phyloP scores from a whole-genome alignment of 1,140 invertebrate genomes.

The Drosophila pachea region DNA sequence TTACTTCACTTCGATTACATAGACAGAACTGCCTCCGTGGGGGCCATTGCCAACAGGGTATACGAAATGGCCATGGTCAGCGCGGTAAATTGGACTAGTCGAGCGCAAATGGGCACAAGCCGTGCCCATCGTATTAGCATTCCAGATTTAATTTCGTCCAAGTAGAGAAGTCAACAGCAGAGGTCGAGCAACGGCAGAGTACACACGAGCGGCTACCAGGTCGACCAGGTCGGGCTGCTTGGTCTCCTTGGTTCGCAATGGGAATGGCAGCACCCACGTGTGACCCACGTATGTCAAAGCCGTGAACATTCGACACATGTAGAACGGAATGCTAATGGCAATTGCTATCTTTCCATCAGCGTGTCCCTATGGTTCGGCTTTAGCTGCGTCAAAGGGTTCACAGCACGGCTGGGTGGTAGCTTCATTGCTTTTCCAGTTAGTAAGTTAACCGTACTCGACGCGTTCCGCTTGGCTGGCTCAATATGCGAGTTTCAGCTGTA shows the following conservation, averaged over 20 bases:
- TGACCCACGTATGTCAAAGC: conserved; percentile 46
- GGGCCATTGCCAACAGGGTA: neutral
- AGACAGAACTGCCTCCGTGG: too few species aligned
- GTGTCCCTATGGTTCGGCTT: conserved; percentile 1
- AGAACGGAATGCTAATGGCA: conserved; percentile 61
- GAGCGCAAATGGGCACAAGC: conserved; percentile 45
- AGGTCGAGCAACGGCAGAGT: conserved; percentile 33
- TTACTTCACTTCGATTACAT: too few species aligned
- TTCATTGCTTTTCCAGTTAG: conserved; percentile 62
- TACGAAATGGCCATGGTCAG: neutral
- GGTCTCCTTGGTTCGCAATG: neutral
- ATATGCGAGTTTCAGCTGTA: conserved; percentile 51
- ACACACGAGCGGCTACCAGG: conserved; percentile 18
- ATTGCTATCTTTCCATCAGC: conserved; percentile 46
- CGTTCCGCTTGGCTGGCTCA: conserved; percentile 67
- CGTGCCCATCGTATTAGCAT: conserved; percentile 60
- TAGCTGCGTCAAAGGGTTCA: conserved; percentile 62
- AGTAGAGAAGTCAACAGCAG: conserved; percentile 68
- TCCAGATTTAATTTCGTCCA: conserved; percentile 74
- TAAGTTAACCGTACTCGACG: conserved; percentile 73
- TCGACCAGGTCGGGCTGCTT: neutral
- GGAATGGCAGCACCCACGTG: conserved; percentile 33
- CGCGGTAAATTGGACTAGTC: conserved; percentile 46
- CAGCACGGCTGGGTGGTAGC: conserved; percentile 18
- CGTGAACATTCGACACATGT: conserved; percentile 40